Evolutionary conservation across 1,140 invertebrate genomes (phyloP), one percentile per base, ranked within the genome.

Genomic region (Orius insidiosus): DNA sequence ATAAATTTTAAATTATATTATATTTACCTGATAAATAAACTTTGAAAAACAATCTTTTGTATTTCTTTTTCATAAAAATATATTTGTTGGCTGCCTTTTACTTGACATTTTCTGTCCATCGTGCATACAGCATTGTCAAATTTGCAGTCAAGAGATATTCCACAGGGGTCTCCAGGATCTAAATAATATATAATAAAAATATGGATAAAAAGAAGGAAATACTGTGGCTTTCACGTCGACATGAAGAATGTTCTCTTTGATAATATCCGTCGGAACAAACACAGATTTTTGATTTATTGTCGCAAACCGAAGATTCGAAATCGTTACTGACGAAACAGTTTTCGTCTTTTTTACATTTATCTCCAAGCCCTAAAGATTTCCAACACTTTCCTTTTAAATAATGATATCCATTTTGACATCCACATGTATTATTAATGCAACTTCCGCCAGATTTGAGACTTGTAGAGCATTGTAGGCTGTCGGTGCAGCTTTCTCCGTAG

Each of bases 171-270:
- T 1, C 50, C 54, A 9, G 53, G 14, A 3, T 36, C 59, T 62
- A 5, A 2, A n/a, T n/a, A n/a, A n/a, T n/a, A n/a, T n/a, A n/a
- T n/a, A 45, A 50, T 36, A 39, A 32, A n/a, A 44, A 35, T 10
- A 3, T 10, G 2, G 24, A 42, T 14, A 14, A 45, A 47, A 31
- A 30, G 14, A 33, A 49, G 34, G 37, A 10, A 6, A 44, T 54
- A 60, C 59, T 33, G 45, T 52, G 48, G n/a, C 40, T 57, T 40
- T 37, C 48, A 3, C 54, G 50, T 15, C 60, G 54, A 42, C 60
- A 61, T 8, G 53, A 53, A 39, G 50, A 55, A 45, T 61, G 58
- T 49, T 61, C 58, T 1, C 60, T 53, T 39, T 58, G 55, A 46
- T 61, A 62, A 48, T 54, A 62, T n/a, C 52, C 54, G 11, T 50